Conservation (phyloP, 2,113 vertebrate species). For the Turdus rufiventris region DNA sequence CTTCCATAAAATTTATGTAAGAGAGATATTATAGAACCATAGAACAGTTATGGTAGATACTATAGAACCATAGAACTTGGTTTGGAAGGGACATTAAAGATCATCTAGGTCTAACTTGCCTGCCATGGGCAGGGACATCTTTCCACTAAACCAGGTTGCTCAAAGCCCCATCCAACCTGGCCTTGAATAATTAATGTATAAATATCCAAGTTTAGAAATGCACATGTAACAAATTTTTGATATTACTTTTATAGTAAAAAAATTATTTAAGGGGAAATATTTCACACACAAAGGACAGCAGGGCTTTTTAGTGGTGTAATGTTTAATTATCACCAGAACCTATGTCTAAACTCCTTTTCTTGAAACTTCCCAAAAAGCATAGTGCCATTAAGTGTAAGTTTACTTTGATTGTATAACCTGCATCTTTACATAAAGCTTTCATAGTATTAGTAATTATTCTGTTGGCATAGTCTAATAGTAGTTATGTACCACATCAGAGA, state of each 20-base stretch:
- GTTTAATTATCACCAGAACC: not conserved
- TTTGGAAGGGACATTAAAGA: not conserved
- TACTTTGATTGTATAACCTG: not conserved
- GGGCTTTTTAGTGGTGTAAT: not conserved
- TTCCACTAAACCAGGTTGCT: not conserved
- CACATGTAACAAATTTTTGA: not conserved
- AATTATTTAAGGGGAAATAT: not conserved
- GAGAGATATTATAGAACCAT: not conserved
- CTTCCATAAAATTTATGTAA: not conserved
- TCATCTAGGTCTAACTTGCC: not conserved
- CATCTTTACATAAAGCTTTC: not conserved
- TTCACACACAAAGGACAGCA: not conserved
- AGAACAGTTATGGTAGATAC: not conserved
- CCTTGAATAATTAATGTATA: not conserved
- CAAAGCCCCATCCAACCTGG: not conserved
- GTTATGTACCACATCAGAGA: not conserved
- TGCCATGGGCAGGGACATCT: not conserved
- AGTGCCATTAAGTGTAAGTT: not conserved
- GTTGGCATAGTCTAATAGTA: not conserved
- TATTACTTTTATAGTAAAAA: not conserved
- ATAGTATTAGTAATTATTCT: not conserved
- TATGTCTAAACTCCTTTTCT: not conserved
- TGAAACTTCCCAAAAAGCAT: not conserved
- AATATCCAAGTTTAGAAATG: not conserved
- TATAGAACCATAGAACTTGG: not conserved